A percentile compares a stretch with the other conserved stretches of the same genome.
These are phyloP conservation scores for Caenorhabditis remanei DNA, from an alignment of 1,140 invertebrate genomes.

Conservation along the genomic window DNA sequence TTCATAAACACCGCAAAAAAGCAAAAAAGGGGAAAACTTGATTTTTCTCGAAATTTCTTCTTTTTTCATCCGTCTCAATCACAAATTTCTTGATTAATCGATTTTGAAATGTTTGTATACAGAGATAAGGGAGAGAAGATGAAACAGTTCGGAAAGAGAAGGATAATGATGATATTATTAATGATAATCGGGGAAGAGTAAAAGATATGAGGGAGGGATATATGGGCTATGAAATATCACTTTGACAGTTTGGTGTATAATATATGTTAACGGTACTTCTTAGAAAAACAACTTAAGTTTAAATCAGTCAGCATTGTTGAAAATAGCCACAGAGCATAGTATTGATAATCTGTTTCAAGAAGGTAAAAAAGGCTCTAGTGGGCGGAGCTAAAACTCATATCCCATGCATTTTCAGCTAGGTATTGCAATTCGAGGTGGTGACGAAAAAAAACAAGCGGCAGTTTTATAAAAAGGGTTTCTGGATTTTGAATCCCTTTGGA, in stretches of 20 bases:
- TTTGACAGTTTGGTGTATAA: conserved; percentile 11
- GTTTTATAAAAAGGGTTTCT: too few species aligned
- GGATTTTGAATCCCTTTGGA: too few species aligned
- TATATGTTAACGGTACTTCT: not conserved
- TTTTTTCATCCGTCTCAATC: not conserved
- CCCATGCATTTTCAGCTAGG: too few species aligned
- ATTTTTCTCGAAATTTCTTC: conserved; percentile 18
- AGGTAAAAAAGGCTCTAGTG: too few species aligned
- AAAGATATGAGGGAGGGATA: not conserved
- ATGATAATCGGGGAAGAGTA: conserved; percentile 20
- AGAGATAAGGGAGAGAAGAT: not conserved
- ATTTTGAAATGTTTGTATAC: conserved; percentile 48
- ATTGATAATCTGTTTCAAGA: too few species aligned
- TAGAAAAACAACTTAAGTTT: too few species aligned
- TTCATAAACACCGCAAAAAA: not conserved
- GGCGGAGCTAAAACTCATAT: too few species aligned
- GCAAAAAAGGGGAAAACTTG: not conserved
- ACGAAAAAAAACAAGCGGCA: too few species aligned
- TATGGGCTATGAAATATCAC: conserved; percentile 3
- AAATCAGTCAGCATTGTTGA: too few species aligned
- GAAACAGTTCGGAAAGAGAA: not conserved
- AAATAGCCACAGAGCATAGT: too few species aligned
- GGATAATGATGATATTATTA: not conserved
- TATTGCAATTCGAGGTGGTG: too few species aligned
- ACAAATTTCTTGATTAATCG: conserved; percentile 26